Evolutionary conservation across 2,888 invertebrate genomes (phyloP), one percentile per base, ranked within the genome.

Genomic region (Maniola hyperantus): DNA sequence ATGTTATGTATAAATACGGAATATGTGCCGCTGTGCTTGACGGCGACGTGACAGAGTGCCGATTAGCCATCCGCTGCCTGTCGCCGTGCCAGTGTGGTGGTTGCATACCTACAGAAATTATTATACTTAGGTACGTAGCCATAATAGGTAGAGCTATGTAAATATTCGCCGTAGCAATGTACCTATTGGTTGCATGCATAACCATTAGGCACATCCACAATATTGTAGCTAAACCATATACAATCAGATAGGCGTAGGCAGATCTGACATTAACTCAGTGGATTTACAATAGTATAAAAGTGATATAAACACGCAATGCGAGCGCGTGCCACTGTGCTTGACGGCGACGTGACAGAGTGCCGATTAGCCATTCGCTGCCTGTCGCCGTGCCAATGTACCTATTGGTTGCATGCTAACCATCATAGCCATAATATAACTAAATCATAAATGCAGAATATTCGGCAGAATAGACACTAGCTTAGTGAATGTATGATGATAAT

Each of bases 31-130:
- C 84, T 89, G 88, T 74, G 74, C 69, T 76, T 87, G 90, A 88
- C 88, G 79, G 74, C 74, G 76, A 68, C 74, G 73, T 85, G 87
- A 87, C 82, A 79, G 83, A 87, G 85, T 82, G 83, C 79, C 84
- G 89, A 84, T 84, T 85, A 84, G 87, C 83, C 79, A 71, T 76
- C 82, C 80, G 80, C 83, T 82, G 83, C 82, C 82, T 79, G 78
- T 63, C 77, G 70, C 68, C 74, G 55, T 50, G 53, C 54, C 60
- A 66, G 10, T 20, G 20, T 20, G 6, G 8, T 44, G 2, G 8
- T 44, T 44, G 44, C 44, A 44, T 44, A 44, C 44, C 1, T 13
- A 2, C 2, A 13, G 0, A n/a, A 6, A 10, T 5, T 11, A 42
- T n/a, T 6, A 42, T 11, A 2, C 15, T n/a, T n/a, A n/a, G n/a